Percentiles rank a stretch among this genome's conserved stretches.
phyloP scores from a whole-genome alignment of 2,797 vertebrate species.

The Phoebastria nigripes region DNA sequence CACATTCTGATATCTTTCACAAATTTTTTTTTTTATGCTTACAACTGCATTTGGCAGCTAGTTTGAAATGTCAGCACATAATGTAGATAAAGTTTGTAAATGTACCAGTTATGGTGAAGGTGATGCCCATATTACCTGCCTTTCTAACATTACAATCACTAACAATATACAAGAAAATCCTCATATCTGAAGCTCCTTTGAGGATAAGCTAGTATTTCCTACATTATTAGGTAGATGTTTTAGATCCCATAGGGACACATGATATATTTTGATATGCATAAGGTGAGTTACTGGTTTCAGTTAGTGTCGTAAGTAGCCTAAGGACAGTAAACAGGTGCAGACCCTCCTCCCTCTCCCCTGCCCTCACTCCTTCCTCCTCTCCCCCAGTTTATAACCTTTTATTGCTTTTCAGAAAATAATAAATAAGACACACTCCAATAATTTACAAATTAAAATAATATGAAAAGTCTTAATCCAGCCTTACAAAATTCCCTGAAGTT shows the following conservation, averaged over 20 bases:
- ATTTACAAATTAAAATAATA: not conserved
- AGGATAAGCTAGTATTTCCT: not conserved
- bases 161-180: not conserved
- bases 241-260: not conserved
- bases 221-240: not conserved
- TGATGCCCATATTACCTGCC: not conserved
- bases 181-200: not conserved
- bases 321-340: not conserved
- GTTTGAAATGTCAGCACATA: not conserved
- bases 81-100: not conserved
- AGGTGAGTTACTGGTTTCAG: not conserved
- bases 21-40: not conserved
- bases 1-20: not conserved
- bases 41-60: not conserved
- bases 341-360: accelerated
- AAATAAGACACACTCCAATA: not conserved
- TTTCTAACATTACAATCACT: not conserved
- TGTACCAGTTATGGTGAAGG: not conserved
- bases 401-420: not conserved
- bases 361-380: not conserved
- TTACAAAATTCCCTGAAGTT: not conserved
- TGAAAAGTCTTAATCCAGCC: not conserved
- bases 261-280: not conserved
- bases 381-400: not conserved
- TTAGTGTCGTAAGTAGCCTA: not conserved